Conservation (phyloP, 2,113 vertebrate genomes). For the Halcyon senegalensis region DNA sequence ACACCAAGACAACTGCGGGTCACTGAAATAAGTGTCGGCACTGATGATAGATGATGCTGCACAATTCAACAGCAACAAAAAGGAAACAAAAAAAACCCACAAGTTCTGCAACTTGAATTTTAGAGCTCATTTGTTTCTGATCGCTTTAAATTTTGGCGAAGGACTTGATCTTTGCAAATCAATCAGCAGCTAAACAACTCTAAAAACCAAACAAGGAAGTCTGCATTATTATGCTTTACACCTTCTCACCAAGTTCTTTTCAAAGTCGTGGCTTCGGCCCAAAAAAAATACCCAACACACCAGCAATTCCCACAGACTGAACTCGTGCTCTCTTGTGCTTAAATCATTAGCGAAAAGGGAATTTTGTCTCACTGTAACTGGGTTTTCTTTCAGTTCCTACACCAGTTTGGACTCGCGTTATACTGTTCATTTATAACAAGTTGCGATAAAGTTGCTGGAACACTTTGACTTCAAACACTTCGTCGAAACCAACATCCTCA, state of each 20-base stretch:
- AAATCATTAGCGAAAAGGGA: neutral
- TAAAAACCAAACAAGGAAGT: neutral
- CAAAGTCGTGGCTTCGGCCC: constrained; percentile 18
- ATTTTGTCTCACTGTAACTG: neutral
- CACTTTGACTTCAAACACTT: neutral
- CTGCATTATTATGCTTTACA: neutral
- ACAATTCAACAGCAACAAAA: accelerated
- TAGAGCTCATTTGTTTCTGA: neutral
- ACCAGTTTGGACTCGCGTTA: neutral
- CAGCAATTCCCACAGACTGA: neutral
- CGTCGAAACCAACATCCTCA: neutral
- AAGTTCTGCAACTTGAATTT: neutral
- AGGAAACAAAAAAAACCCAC: neutral
- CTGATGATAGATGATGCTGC: neutral
- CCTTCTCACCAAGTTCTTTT: constrained; percentile 11
- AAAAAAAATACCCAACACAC: neutral
- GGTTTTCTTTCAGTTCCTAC: neutral
- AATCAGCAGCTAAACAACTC: neutral
- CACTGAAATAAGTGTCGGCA: neutral
- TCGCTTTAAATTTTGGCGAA: neutral
- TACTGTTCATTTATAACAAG: neutral
- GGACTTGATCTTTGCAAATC: neutral
- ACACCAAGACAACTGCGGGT: neutral
- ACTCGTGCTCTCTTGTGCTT: neutral
- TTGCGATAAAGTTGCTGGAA: neutral